Conservation (phyloP, 2,113 vertebrate genomes). For the Scalopus aquaticus region DNA sequence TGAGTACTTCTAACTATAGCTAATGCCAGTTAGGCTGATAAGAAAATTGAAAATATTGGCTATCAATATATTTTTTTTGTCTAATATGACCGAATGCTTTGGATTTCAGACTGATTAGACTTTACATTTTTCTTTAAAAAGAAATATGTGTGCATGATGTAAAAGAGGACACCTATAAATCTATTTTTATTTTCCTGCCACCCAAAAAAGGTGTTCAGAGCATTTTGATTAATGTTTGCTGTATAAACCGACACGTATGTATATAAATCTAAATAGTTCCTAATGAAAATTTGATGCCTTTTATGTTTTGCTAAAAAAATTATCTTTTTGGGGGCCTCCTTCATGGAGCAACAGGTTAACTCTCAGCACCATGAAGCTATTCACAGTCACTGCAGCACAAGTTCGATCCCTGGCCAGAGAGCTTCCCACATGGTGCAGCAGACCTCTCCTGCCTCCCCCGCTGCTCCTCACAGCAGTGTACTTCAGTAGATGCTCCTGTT, state of each 20-base stretch:
- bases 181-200: neutral
- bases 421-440: no score
- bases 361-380: no score
- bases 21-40: neutral
- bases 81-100: neutral
- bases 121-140: constrained; percentile 4
- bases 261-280: neutral
- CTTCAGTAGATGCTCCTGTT: no score
- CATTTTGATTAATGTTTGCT: neutral
- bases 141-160: neutral
- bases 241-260: neutral
- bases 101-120: neutral
- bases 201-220: neutral
- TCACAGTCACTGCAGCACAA: no score
- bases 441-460: no score
- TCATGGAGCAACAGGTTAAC: no score
- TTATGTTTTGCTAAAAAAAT: neutral
- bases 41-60: neutral
- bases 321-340: neutral
- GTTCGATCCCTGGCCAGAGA: no score
- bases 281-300: neutral
- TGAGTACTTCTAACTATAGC: neutral
- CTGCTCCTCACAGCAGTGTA: no score
- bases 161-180: neutral
- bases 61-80: neutral